These are phyloP conservation scores for Protaetia brevitarsis DNA, from an alignment of 1,140 invertebrate genomes.

Conservation along the genomic window DNA sequence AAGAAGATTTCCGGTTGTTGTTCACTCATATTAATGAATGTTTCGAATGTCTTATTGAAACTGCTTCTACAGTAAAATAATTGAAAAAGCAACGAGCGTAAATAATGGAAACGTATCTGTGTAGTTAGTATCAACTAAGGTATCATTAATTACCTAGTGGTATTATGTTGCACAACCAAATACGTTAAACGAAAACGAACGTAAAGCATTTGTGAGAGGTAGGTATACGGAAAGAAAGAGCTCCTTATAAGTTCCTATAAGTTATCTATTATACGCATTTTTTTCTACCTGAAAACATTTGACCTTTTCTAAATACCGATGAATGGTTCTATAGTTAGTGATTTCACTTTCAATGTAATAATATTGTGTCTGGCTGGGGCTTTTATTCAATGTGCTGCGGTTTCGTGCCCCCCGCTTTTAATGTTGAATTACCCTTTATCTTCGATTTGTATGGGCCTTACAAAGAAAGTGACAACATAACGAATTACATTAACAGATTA, in stretches of 20 bases:
- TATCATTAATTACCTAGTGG: too few relatives aligned
- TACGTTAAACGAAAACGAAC: too few relatives aligned
- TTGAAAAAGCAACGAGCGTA: too few relatives aligned
- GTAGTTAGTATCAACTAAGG: too few relatives aligned
- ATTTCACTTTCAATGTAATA: slow-evolving; percentile 1
- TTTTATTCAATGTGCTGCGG: slow-evolving; percentile 5
- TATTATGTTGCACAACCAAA: too few relatives aligned
- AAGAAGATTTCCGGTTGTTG: too few relatives aligned
- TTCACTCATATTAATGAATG: too few relatives aligned
- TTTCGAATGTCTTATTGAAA: too few relatives aligned
- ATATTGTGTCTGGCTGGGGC: background rate
- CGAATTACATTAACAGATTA: slow-evolving; percentile 44
- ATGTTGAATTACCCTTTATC: slow-evolving; percentile 38
- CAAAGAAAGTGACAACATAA: slow-evolving; percentile 40
- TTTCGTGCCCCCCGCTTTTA: slow-evolving; percentile 31
- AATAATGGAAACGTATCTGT: too few relatives aligned
- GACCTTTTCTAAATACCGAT: slow-evolving; percentile 2
- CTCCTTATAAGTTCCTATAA: background rate
- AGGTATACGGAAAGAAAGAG: too few relatives aligned
- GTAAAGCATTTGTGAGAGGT: too few relatives aligned
- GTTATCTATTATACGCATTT: background rate
- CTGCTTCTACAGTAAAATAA: too few relatives aligned
- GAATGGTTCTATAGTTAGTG: background rate
- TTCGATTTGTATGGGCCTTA: slow-evolving; percentile 31
- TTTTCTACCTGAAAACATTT: slow-evolving; percentile 5